A percentile compares a stretch with the other conserved stretches of the same genome.
phyloP scores from a whole-genome alignment of 2,113 vertebrate genomes.

The Vidua chalybeata region DNA sequence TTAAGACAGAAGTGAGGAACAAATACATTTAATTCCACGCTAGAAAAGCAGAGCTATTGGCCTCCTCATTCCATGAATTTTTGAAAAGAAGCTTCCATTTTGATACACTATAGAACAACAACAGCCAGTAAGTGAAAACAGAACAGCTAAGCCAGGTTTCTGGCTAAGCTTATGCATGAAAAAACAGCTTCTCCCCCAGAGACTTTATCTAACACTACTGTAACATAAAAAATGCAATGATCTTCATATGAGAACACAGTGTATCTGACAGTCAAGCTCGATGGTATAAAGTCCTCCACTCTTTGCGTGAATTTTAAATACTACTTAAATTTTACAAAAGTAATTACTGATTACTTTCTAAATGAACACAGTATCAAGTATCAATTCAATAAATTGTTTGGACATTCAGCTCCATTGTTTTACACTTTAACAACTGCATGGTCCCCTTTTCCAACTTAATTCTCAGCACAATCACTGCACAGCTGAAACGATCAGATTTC shows the following conservation, averaged over 20 bases:
- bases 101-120: neutral
- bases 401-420: neutral
- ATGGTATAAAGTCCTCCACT: neutral
- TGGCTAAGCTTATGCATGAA: neutral
- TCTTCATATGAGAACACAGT: neutral
- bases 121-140: constrained; percentile 18
- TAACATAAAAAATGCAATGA: neutral
- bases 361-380: neutral
- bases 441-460: neutral
- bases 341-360: constrained; percentile 33
- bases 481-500: neutral
- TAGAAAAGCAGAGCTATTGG: neutral
- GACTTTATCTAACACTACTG: neutral
- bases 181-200: neutral
- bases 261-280: neutral
- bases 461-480: neutral
- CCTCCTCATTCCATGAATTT: neutral
- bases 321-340: constrained; percentile 7
- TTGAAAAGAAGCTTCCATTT: neutral
- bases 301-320: constrained; percentile 18
- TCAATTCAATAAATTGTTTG: neutral
- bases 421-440: neutral
- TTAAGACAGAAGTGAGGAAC: neutral
- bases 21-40: neutral
- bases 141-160: neutral